Conservation (phyloP, 2,797 vertebrate species). For the Pogonophryne albipinna region DNA sequence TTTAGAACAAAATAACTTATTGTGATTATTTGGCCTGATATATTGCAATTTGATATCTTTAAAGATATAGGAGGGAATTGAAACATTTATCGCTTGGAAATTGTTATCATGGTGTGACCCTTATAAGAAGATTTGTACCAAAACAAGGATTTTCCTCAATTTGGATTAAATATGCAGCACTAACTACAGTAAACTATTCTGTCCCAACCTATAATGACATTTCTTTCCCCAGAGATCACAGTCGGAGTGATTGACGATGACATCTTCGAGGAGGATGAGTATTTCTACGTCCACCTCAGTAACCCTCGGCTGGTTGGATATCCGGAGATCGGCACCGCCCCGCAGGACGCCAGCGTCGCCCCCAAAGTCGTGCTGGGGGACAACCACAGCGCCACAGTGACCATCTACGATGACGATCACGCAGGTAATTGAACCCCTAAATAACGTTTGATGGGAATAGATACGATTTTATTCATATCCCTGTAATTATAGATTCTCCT, state of each 20-base stretch:
- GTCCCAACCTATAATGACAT: background rate
- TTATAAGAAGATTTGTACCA: no score
- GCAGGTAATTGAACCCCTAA: constrained; percentile 68
- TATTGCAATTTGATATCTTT: no score
- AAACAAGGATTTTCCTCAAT: no score
- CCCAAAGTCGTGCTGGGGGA: constrained; percentile 84
- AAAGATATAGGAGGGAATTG: no score
- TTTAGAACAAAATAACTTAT: no score
- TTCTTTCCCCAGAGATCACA: constrained; percentile 77
- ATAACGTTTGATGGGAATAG: no score
- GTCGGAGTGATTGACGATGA: constrained; percentile 91
- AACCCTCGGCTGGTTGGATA: constrained; percentile 83
- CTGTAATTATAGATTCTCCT: no score
- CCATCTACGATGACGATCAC: constrained; percentile 91
- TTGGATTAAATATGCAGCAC: no score
- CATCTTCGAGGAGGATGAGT: constrained; percentile 91
- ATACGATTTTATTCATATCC: no score
- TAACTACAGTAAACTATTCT: background rate
- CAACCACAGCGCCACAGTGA: constrained; percentile 87
- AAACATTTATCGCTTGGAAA: no score
- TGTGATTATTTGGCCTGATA: no score
- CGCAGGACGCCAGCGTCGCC: constrained; percentile 58
- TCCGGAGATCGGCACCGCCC: constrained; percentile 76
- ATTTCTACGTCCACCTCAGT: constrained; percentile 89
- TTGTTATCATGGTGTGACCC: no score